Conservation (phyloP, 2,888 invertebrate species). For the Aphodius sticticus region DNA sequence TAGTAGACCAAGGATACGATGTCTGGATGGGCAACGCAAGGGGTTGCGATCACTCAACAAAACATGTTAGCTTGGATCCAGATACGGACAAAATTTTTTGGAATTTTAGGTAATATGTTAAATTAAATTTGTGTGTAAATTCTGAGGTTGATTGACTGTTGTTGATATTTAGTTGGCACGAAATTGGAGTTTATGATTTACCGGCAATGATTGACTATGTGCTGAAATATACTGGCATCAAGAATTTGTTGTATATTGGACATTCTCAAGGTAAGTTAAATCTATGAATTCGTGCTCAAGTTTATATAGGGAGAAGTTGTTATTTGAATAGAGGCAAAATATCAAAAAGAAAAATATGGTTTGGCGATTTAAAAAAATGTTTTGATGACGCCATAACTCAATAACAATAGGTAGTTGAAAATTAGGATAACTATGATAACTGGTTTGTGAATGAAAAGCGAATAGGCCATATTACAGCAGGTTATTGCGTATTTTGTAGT, state of each 20-base stretch:
- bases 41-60: constrained; percentile 25
- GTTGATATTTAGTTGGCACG: constrained; percentile 67
- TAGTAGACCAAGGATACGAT: constrained; percentile 58
- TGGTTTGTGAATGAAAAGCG: too few species aligned
- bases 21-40: constrained; percentile 68
- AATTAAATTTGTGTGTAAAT: constrained; percentile 44
- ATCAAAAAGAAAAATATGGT: too few species aligned
- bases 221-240: constrained; percentile 63
- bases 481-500: too few species aligned
- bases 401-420: too few species aligned
- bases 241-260: constrained; percentile 65
- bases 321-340: too few species aligned
- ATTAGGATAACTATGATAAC: too few species aligned
- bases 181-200: constrained; percentile 78
- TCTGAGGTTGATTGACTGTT: not conserved
- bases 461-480: too few species aligned
- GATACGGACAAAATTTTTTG: constrained; percentile 58
- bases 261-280: constrained; percentile 65
- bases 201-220: constrained; percentile 80
- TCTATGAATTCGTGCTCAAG: too few species aligned
- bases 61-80: constrained; percentile 11
- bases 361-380: too few species aligned
- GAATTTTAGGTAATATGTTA: constrained; percentile 21
- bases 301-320: too few species aligned
- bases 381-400: too few species aligned